Evolutionary conservation across 1,140 invertebrate genomes (phyloP), one percentile per base, ranked within the genome.

Genomic region (Cecropterus lyciades): DNA sequence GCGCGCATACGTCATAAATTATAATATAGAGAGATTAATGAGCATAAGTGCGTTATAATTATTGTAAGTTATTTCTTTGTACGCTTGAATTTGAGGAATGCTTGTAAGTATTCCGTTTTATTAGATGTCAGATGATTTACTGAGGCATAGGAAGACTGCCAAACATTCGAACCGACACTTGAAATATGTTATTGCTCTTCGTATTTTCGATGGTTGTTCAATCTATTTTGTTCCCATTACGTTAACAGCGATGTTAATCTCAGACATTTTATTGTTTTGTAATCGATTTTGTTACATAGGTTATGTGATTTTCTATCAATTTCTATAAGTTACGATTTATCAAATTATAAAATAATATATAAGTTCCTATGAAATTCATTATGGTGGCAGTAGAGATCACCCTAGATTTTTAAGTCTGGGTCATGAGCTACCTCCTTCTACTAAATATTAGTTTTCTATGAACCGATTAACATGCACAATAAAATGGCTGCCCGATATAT

Each of bases 11-110:
- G 68, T 82, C 77, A 87, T 87, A 87, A 85, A 85, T 89, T 85
- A 84, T 82, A 81, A 80, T 83, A 82, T 78, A 64, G 62, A 42
- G 72, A 84, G 84, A 89, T 89, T 82, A 85, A 89, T 89, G 81
- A 81, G 73, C 63, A 67, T 76, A 77, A 77, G 77, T 81, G 73
- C 77, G 75, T 81, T 81, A 85, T 82, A 80, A 87, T 84, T 76
- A 77, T 81, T 78, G 71, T 69, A 46, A 75, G 68, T 64, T 66
- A 81, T 79, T 73, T 72, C 64, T 70, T 72, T 73, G 69, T 79
- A 82, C 76, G 62, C 55, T 77, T 73, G 75, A 72, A 80, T 82
- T 69, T 72, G 49, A 74, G 75, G 79, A 73, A 78, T 79, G 80
- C 48, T 55, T 75, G 70, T 72, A 48, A 59, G 56, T 48, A 70